phyloP scores from a whole-genome alignment of 2,797 vertebrate genomes.

The Gymnoscopelus braueri region DNA sequence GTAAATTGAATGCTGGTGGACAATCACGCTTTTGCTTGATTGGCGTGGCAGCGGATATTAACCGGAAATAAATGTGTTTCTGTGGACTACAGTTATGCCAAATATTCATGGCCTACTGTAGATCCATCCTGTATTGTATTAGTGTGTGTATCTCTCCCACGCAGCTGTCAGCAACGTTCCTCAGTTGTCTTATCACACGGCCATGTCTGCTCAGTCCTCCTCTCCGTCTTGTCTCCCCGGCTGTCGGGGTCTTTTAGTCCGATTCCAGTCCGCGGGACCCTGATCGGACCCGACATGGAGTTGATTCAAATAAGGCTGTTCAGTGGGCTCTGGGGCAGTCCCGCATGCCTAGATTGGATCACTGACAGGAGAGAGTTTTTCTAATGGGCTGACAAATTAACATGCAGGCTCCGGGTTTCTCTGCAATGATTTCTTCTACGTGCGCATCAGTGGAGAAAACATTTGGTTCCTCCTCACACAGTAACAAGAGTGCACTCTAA shows the following conservation, averaged over 20 bases:
- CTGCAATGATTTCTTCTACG: slow-evolving; percentile 65
- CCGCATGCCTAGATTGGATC: slow-evolving; percentile 66
- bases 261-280: slow-evolving; percentile 21
- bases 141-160: background rate
- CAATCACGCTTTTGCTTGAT: too few species aligned
- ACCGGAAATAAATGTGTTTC: too few species aligned
- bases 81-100: too few species aligned
- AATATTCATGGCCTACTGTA: background rate
- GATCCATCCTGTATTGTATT: slow-evolving; percentile 14
- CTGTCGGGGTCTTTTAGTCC: slow-evolving; percentile 59
- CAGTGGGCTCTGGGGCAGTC: slow-evolving; percentile 53
- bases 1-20: too few species aligned
- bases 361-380: slow-evolving; percentile 61
- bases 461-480: slow-evolving; percentile 50
- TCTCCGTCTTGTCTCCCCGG: slow-evolving; percentile 43
- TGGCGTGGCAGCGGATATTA: too few species aligned
- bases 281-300: slow-evolving; percentile 72
- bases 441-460: slow-evolving; percentile 49
- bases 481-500: slow-evolving; percentile 36
- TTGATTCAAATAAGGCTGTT: slow-evolving; percentile 76
- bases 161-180: background rate
- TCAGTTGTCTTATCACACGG: slow-evolving; percentile 30
- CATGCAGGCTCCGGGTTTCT: slow-evolving; percentile 53
- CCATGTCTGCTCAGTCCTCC: slow-evolving; percentile 33
- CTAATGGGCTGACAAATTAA: slow-evolving; percentile 75